phyloP scores from a whole-genome alignment of 2,888 invertebrate species.

The Aphodius sticticus region DNA sequence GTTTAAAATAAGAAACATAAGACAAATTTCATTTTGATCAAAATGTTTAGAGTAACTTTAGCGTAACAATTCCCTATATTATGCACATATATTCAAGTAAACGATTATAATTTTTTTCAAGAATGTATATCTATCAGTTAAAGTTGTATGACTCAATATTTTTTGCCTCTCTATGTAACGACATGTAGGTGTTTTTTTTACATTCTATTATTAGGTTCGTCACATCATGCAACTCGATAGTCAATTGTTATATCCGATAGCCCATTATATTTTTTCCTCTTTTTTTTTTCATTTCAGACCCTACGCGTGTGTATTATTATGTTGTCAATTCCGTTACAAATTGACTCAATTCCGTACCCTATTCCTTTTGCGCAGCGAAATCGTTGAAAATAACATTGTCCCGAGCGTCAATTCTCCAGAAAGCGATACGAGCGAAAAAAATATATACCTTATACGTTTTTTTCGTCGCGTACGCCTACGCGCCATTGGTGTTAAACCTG shows the following conservation, averaged over 20 bases:
- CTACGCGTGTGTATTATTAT: neutral
- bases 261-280: neutral
- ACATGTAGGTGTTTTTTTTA: too few relatives aligned
- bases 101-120: too few relatives aligned
- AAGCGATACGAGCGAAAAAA: neutral
- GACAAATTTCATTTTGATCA: too few relatives aligned
- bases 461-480: neutral
- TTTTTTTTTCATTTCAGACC: neutral
- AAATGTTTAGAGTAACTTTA: too few relatives aligned
- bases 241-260: neutral
- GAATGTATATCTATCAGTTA: too few relatives aligned
- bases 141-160: too few relatives aligned
- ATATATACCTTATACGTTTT: neutral
- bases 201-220: too few relatives aligned
- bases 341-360: neutral
- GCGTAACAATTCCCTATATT: too few relatives aligned
- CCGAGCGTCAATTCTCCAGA: neutral
- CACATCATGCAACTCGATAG: neutral
- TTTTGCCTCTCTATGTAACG: too few relatives aligned
- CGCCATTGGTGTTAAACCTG: neutral
- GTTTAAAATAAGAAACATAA: too few relatives aligned
- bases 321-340: neutral
- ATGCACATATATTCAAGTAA: too few relatives aligned
- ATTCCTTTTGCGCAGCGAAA: neutral
- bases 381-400: neutral